phyloP scores from a whole-genome alignment of 2,888 invertebrate genomes.

The Chesias legatella region DNA sequence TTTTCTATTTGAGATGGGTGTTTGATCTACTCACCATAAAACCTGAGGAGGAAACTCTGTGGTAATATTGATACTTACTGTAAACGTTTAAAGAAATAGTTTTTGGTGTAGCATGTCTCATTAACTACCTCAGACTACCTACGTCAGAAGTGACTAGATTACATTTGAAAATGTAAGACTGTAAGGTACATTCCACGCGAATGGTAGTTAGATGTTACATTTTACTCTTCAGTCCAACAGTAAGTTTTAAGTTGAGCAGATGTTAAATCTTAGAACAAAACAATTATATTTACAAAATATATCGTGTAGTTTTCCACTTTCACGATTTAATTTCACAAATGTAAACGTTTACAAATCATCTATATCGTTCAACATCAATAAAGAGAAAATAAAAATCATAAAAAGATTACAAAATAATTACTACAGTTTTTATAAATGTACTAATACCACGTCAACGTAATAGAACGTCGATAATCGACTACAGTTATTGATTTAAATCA shows the following conservation, averaged over 20 bases:
- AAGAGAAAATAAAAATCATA: conserved; percentile 49
- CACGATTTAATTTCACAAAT: conserved; percentile 48
- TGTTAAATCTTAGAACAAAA: conserved; percentile 74
- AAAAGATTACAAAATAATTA: conserved; percentile 42
- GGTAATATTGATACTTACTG: conserved; percentile 11
- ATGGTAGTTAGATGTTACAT: conserved; percentile 15
- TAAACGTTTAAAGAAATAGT: conserved; percentile 19
- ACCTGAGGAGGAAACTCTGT: conserved; percentile 26
- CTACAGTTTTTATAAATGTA: conserved; percentile 32
- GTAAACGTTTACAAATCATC: conserved; percentile 68
- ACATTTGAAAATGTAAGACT: conserved; percentile 23
- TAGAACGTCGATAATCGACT: conserved; percentile 51
- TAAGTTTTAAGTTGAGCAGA: conserved; percentile 77
- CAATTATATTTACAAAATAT: conserved; percentile 75
- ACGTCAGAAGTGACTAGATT: conserved; percentile 52
- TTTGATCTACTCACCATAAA: conserved; percentile 34
- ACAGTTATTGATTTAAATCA: conserved; percentile 45
- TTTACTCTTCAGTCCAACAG: conserved; percentile 57
- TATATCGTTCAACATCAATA: conserved; percentile 55
- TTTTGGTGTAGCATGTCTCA: conserved; percentile 32
- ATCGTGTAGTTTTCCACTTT: conserved; percentile 59
- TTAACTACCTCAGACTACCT: conserved; percentile 41
- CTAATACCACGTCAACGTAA: conserved; percentile 36
- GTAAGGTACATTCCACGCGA: conserved; percentile 10
- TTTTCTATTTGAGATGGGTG: conserved; percentile 22